Evolutionary conservation across 1,140 invertebrate species (phyloP).

Genomic region (Macrostomum lignano): DNA sequence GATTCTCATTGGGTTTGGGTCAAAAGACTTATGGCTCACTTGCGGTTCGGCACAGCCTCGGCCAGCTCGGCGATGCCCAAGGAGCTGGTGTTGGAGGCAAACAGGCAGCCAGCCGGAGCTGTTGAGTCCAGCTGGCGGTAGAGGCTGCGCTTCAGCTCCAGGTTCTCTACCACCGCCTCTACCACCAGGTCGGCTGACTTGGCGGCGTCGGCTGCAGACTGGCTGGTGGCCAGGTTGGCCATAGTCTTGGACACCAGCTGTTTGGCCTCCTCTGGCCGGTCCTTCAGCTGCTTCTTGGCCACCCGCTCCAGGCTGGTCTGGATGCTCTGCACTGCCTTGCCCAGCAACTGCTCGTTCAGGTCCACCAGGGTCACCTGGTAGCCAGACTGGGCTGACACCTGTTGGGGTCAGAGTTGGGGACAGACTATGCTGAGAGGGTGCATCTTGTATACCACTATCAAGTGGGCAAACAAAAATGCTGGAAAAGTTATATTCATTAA

Average conservation of each 20-base stretch:
- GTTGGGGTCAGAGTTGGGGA: too few relatives aligned
- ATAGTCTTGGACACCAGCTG: constrained; percentile 39
- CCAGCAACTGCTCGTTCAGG: constrained; percentile 36
- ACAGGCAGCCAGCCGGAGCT: constrained; percentile 27
- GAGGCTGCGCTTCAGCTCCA: constrained; percentile 46
- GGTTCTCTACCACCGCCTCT: constrained; percentile 58
- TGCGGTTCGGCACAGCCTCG: too few relatives aligned
- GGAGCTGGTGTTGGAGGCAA: constrained; percentile 63
- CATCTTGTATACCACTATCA: too few relatives aligned
- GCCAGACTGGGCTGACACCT: constrained; percentile 45
- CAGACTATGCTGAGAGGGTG: too few relatives aligned
- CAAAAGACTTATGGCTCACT: too few relatives aligned
- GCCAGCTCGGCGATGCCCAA: constrained; percentile 52
- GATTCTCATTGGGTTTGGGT: too few relatives aligned
- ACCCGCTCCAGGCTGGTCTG: constrained; percentile 39
- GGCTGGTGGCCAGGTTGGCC: constrained; percentile 34
- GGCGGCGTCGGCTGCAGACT: constrained; percentile 34
- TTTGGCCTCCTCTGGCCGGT: constrained; percentile 21
- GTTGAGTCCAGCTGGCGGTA: constrained; percentile 27
- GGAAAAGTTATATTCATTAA: too few relatives aligned
- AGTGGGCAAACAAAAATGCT: too few relatives aligned
- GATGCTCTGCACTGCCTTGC: constrained; percentile 41
- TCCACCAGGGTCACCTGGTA: constrained; percentile 47
- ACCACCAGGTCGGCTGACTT: constrained; percentile 45
- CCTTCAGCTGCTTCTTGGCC: constrained; percentile 37